Evolutionary conservation across 2,797 vertebrate genomes (phyloP).

Genomic region (Anguilla obscura): DNA sequence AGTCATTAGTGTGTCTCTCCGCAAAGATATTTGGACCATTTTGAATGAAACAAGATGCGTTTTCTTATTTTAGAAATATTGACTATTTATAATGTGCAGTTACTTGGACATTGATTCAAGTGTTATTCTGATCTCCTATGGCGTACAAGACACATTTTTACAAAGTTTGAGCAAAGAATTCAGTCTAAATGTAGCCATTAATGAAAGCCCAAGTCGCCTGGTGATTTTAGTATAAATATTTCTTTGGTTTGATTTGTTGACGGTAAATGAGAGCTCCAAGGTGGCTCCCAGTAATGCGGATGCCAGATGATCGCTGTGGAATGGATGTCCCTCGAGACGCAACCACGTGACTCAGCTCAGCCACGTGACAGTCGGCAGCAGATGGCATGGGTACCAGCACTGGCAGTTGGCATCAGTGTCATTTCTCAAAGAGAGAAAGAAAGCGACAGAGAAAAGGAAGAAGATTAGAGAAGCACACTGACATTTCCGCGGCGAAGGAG

Average conservation of each 20-base stretch:
- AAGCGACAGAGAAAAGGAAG: constrained; percentile 70
- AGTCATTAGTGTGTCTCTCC: no score
- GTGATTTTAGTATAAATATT: constrained; percentile 59
- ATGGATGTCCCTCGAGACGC: constrained; percentile 83
- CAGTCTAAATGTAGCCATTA: no score
- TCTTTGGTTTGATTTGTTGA: constrained; percentile 77
- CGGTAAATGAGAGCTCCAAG: constrained; percentile 83
- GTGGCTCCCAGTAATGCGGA: constrained; percentile 82
- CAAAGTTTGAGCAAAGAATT: no score
- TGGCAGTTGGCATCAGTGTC: constrained; percentile 94
- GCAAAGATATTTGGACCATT: no score
- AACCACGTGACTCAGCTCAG: constrained; percentile 82
- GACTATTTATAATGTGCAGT: no score
- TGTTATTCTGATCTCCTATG: no score
- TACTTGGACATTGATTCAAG: no score
- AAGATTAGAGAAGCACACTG: constrained; percentile 76
- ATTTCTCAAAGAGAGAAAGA: constrained; percentile 90
- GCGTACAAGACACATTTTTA: no score
- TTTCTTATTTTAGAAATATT: no score
- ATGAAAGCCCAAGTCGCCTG: background rate
- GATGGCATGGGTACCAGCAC: constrained; percentile 95
- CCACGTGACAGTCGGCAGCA: constrained; percentile 88
- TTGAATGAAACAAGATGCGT: no score
- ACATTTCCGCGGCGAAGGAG: constrained; percentile 21
- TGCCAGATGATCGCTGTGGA: constrained; percentile 89